Base-by-base conservation (phyloP, 2,888 invertebrate genomes). In the Blera fallax region DNA sequence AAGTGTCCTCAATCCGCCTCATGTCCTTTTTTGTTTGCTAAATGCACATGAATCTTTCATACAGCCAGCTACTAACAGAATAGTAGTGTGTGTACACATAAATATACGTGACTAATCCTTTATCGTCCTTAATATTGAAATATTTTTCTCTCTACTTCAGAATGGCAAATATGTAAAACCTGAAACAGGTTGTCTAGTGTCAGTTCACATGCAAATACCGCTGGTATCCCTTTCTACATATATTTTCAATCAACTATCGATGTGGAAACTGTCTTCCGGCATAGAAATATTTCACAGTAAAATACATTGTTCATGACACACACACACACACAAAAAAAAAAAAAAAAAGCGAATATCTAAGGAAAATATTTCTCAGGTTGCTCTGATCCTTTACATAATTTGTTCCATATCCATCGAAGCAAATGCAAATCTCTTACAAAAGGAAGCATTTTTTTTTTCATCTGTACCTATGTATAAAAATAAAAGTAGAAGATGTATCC, bases 171-270 rank as follows among this genome's bases (percentile, higher is more conserved):
- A 78, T 78, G 60, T 27, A 64, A 79, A 72, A 79, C 56, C 64
- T 72, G 45, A 74, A 80, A 69, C 74, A 74, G 58, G 56, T 70
- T 58, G 32, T 45, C 70, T 32, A 34, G 21, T 81, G 60, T 54
- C 69, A 64, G 21, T 74, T 65, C 32, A 32, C 64, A 27, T 50
- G 10, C 65, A 69, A 69, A 62, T 74, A 37, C 45, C 67, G 21
- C 37, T 54, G 56, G 43, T 48, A 72, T 64, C 56, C 60, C 24
- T 11, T 14, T 40, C 27, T 43, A 65, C 69, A 48, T 56, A 64
- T 54, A 62, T 72, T 85, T 81, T 81, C 81, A 85, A 85, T 85
- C 85, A 85, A 81, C 76, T 81, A 67, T 81, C 81, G 54, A 85
- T 60, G 76, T 65, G 69, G 70, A 84, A 81, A 72, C 67, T 85